Conservation (phyloP, 2,113 vertebrate genomes). For the cattle (Bos taurus) region DNA sequence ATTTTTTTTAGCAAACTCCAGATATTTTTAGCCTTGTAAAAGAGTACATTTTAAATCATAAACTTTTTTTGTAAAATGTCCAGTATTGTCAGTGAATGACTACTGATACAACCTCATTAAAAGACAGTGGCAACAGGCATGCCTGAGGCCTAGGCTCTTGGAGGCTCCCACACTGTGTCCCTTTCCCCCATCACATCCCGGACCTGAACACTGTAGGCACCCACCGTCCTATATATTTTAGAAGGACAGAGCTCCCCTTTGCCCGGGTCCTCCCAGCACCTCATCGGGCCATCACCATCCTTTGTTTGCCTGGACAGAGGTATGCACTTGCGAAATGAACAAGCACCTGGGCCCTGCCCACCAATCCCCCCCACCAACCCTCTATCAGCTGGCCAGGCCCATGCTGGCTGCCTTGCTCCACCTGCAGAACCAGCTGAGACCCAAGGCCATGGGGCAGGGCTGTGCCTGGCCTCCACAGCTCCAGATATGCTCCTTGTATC, state of each 20-base stretch:
- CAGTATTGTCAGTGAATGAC: background rate
- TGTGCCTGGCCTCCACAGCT: background rate
- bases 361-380: fast-evolving
- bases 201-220: background rate
- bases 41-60: background rate
- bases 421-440: background rate
- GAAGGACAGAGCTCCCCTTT: background rate
- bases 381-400: background rate
- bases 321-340: background rate
- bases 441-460: background rate
- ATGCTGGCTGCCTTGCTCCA: background rate
- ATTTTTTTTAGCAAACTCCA: background rate
- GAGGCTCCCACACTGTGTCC: background rate
- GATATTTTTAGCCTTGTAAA: background rate
- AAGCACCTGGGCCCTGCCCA: background rate
- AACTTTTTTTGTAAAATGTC: background rate
- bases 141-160: background rate
- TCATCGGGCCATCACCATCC: background rate
- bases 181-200: background rate
- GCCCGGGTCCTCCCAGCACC: background rate
- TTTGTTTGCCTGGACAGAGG: background rate
- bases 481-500: constrained; percentile 44
- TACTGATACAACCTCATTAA: background rate
- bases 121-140: background rate
- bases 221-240: background rate